These are phyloP conservation scores for Zygogramma bicolorata DNA, from an alignment of 2,888 invertebrate species.

Conservation along the genomic window DNA sequence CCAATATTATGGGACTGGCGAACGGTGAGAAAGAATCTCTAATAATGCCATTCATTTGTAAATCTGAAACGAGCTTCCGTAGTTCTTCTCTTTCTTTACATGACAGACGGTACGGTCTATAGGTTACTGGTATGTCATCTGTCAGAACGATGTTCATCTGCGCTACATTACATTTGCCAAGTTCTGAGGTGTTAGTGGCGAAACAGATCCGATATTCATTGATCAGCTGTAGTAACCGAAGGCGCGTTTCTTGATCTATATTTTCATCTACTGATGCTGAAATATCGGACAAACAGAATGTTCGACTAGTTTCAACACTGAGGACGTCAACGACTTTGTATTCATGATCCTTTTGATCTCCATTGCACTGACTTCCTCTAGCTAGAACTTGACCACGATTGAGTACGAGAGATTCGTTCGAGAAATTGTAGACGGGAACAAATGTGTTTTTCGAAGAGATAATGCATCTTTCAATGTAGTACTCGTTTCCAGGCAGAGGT, in stretches of 20 bases:
- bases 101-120: conserved; percentile 32
- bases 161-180: not conserved
- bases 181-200: not conserved
- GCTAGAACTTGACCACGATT: not conserved
- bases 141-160: conserved; percentile 19
- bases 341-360: no score
- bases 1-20: conserved; percentile 39
- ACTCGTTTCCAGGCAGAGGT: not conserved
- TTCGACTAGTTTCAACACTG: no score
- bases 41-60: conserved; percentile 31
- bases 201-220: not conserved
- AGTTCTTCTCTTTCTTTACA: conserved; percentile 29
- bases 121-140: conserved; percentile 33
- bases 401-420: not conserved
- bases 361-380: not conserved
- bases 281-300: no score
- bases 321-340: no score
- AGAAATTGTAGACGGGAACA: not conserved
- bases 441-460: not conserved
- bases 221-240: not conserved
- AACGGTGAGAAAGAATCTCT: conserved; percentile 31
- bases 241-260: not conserved
- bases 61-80: conserved; percentile 34
- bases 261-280: no score
- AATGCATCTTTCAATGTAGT: not conserved